Conservation (phyloP, 2,797 vertebrate genomes). For the Arrhamphus sclerolepis region DNA sequence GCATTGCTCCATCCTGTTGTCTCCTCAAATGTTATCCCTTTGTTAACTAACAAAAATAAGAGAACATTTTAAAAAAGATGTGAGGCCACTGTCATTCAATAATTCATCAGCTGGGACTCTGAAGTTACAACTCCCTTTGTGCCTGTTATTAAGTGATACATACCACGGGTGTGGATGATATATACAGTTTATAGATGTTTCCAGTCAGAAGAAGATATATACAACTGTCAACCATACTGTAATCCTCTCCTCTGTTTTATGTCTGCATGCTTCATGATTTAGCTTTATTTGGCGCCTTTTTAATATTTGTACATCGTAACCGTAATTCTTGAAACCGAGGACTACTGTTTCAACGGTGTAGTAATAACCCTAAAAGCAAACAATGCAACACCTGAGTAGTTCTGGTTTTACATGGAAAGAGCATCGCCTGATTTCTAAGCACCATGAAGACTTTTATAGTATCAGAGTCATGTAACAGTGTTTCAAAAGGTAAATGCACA, state of each 20-base stretch:
- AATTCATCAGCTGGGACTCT: conserved; percentile 39
- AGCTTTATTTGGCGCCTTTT: no score
- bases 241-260: no score
- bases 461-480: conserved; percentile 43
- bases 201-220: background rate
- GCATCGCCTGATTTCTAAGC: background rate
- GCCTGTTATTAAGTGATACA: conserved; percentile 7
- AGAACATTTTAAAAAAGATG: background rate
- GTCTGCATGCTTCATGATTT: no score
- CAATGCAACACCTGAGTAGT: background rate
- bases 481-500: conserved; percentile 20
- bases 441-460: conserved; percentile 16
- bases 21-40: background rate
- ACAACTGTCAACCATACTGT: background rate
- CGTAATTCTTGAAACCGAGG: no score
- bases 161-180: background rate
- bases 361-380: background rate
- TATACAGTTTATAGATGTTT: background rate
- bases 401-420: background rate
- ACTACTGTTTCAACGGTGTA: background rate
- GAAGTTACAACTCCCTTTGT: conserved; percentile 33
- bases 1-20: background rate
- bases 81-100: conserved; percentile 9
- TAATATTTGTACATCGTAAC: no score
- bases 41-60: conserved; percentile 10